Conservation (phyloP, 2,888 invertebrate species). For the Spialia ferax region DNA sequence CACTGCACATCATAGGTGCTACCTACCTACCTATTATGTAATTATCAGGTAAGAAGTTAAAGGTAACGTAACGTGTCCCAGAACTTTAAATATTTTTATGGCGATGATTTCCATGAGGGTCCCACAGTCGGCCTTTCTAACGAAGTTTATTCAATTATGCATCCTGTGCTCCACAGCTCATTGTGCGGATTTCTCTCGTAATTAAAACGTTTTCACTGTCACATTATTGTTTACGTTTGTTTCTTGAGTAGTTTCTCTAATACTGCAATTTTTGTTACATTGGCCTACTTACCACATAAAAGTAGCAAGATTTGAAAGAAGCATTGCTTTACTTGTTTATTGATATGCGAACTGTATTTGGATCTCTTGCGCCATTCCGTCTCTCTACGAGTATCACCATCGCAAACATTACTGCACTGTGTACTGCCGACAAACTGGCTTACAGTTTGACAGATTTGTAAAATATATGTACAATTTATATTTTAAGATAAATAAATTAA, state of each 20-base stretch:
- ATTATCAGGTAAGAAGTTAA: not conserved
- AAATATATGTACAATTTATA: too few relatives aligned
- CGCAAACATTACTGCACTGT: too few relatives aligned
- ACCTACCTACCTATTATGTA: too few relatives aligned
- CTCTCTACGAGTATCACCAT: too few relatives aligned
- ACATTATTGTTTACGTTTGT: constrained; percentile 28
- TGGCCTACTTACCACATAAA: constrained; percentile 12
- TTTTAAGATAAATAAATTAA: too few relatives aligned
- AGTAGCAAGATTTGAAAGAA: not conserved
- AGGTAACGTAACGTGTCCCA: not conserved
- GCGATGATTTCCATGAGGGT: not conserved
- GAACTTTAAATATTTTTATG: constrained; percentile 12
- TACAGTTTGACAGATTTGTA: too few relatives aligned
- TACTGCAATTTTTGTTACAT: constrained; percentile 3
- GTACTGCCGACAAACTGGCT: too few relatives aligned
- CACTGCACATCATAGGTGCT: too few relatives aligned
- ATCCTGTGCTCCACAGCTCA: constrained; percentile 32
- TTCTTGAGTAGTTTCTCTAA: constrained; percentile 27
- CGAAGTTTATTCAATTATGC: constrained; percentile 35
- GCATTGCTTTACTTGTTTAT: not conserved
- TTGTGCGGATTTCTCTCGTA: constrained; percentile 37
- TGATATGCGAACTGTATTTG: not conserved
- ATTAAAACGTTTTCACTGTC: constrained; percentile 39
- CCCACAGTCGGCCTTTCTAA: constrained; percentile 32
- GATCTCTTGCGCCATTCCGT: too few relatives aligned